Evolutionary conservation across 2,797 vertebrate genomes (phyloP).

Genomic region (Coregonus suidteri): DNA sequence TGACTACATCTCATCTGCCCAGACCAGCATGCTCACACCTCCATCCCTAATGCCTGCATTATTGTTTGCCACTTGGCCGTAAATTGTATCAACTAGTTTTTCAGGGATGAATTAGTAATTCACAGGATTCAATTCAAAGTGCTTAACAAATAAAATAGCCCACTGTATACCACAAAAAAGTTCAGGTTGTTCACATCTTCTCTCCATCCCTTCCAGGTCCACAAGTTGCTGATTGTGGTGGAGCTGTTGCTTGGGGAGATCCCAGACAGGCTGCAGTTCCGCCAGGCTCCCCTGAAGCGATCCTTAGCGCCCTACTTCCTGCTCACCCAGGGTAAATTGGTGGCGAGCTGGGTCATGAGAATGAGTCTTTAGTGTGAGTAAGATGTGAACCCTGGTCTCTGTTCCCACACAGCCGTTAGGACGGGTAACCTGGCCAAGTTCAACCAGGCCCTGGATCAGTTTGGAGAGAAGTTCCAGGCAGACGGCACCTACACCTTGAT

Average conservation of each 20-base stretch:
- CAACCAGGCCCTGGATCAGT: conserved; percentile 93
- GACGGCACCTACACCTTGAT: conserved; percentile 98
- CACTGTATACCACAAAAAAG: too few species aligned
- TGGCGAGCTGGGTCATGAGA: neutral
- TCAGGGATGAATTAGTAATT: too few species aligned
- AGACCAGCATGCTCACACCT: too few species aligned
- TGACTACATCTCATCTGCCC: too few species aligned
- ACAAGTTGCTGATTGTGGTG: conserved; percentile 96
- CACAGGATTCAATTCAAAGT: too few species aligned
- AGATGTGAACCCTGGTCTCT: neutral
- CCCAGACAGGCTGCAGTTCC: conserved; percentile 94
- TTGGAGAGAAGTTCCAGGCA: conserved; percentile 94
- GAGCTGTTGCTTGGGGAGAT: conserved; percentile 94
- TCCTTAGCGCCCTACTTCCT: conserved; percentile 98
- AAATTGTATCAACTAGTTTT: too few species aligned
- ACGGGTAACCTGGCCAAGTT: conserved; percentile 95
- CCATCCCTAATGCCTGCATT: too few species aligned
- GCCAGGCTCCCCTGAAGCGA: conserved; percentile 94
- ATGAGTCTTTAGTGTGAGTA: neutral
- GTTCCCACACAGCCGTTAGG: conserved; percentile 80
- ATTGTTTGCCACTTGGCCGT: too few species aligned
- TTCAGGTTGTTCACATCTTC: neutral
- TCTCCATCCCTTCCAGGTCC: conserved; percentile 75
- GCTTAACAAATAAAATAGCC: too few species aligned
- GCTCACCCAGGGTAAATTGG: conserved; percentile 87